Evolutionary conservation across 2,797 vertebrate genomes (phyloP).

Genomic region (Xiphorhynchus erythropygius): DNA sequence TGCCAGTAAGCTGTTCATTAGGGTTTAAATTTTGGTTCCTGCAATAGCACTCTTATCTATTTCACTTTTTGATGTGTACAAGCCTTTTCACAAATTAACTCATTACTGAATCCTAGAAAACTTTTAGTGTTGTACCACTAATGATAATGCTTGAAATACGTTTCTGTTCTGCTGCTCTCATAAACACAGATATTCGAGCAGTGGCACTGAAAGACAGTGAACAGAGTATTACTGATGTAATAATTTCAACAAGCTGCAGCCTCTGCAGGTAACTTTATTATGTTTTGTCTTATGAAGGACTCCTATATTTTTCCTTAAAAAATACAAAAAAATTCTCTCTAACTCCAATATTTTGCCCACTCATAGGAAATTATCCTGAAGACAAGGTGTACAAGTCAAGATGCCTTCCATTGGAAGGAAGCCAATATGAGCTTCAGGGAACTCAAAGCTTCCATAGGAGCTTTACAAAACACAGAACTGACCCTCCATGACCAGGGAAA

Average conservation of each 20-base stretch:
- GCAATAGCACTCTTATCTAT: neutral
- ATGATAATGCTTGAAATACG: neutral
- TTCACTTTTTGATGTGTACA: neutral
- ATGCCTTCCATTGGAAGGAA: neutral
- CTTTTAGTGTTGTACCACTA: neutral
- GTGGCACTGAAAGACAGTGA: neutral
- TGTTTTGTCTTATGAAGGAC: neutral
- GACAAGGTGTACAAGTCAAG: neutral
- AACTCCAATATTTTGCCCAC: neutral
- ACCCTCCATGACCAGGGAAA: neutral
- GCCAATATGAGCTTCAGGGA: rapidly evolving
- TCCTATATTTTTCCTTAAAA: neutral
- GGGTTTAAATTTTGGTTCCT: neutral
- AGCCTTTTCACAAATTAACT: neutral
- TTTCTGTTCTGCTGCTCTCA: neutral
- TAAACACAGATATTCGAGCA: neutral
- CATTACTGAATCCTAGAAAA: neutral
- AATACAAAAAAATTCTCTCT: neutral
- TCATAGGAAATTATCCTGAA: neutral
- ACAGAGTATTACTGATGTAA: neutral
- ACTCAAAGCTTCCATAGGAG: rapidly evolving
- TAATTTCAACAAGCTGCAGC: neutral
- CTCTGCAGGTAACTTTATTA: neutral
- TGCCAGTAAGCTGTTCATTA: neutral
- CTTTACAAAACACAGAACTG: neutral